Conservation (phyloP, 2,797 vertebrate genomes). For the Sphaeramia orbicularis region DNA sequence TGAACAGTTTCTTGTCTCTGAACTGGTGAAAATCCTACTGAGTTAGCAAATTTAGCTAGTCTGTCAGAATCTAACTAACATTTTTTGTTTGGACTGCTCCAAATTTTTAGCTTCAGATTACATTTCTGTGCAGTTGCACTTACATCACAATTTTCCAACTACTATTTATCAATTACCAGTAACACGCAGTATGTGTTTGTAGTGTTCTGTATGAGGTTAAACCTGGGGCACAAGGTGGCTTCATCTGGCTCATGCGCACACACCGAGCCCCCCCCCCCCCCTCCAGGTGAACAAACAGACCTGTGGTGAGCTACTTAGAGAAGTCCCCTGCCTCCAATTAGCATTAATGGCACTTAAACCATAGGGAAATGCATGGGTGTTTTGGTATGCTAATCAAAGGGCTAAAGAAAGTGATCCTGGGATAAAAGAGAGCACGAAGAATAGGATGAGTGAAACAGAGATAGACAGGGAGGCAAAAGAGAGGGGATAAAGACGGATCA, state of each 20-base stretch:
- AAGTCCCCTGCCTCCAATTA: conserved; percentile 80
- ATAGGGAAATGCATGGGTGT: conserved; percentile 78
- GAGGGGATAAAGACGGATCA: conserved; percentile 81
- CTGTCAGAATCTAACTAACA: too few relatives aligned
- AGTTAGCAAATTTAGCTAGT: too few relatives aligned
- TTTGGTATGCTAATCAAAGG: conserved; percentile 84
- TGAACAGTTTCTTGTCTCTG: too few relatives aligned
- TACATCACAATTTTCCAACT: too few relatives aligned
- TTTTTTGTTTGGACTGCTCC: too few relatives aligned
- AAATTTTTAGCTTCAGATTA: too few relatives aligned
- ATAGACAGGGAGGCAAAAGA: conserved; percentile 75
- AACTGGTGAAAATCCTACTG: too few relatives aligned
- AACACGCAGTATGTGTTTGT: too few relatives aligned
- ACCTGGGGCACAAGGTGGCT: too few relatives aligned
- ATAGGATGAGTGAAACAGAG: conserved; percentile 81
- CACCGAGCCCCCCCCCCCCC: conserved; percentile 68
- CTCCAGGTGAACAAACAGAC: conserved; percentile 84
- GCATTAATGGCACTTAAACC: conserved; percentile 84
- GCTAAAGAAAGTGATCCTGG: conserved; percentile 78
- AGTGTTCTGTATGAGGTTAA: too few relatives aligned
- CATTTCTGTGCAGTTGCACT: too few relatives aligned
- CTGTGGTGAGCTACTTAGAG: conserved; percentile 64
- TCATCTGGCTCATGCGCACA: conserved; percentile 8
- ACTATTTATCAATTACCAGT: too few relatives aligned
- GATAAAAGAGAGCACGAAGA: conserved; percentile 83